phyloP scores from a whole-genome alignment of 2,113 vertebrate genomes.

The Regulus satrapa region DNA sequence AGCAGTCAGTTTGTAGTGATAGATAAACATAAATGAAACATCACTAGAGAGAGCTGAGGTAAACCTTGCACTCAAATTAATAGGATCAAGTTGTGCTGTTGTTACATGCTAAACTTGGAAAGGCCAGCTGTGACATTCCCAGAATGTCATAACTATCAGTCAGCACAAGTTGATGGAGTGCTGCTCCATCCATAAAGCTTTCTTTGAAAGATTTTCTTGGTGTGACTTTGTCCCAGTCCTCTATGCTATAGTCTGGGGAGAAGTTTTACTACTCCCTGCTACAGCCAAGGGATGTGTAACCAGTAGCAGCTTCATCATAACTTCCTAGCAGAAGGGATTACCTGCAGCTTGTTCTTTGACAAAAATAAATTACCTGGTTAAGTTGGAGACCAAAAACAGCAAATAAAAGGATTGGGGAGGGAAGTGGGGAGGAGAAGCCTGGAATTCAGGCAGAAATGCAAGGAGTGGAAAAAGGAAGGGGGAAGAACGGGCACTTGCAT shows the following conservation, averaged over 20 bases:
- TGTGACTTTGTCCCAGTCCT: background rate
- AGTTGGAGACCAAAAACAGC: accelerated
- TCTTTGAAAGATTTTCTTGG: background rate
- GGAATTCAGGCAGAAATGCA: background rate
- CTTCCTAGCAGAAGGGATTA: background rate
- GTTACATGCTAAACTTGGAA: background rate
- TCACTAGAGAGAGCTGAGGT: background rate
- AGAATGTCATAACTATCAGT: background rate
- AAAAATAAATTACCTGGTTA: background rate
- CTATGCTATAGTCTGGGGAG: background rate
- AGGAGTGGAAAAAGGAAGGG: background rate
- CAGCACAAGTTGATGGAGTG: background rate
- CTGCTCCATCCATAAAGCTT: background rate
- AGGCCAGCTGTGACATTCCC: background rate
- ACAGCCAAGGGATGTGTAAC: background rate
- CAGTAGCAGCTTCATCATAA: background rate
- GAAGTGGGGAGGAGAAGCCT: background rate
- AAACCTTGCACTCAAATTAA: background rate
- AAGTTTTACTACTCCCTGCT: background rate
- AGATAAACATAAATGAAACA: conserved; percentile 2
- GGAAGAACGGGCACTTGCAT: background rate
- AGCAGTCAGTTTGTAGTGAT: background rate
- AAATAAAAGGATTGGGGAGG: background rate
- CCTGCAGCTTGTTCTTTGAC: background rate
- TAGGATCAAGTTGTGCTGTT: background rate